Percentiles rank a stretch among this genome's conserved stretches.
Conservation (phyloP, 2,113 vertebrate genomes). For the Melanerpes aurifrons region DNA sequence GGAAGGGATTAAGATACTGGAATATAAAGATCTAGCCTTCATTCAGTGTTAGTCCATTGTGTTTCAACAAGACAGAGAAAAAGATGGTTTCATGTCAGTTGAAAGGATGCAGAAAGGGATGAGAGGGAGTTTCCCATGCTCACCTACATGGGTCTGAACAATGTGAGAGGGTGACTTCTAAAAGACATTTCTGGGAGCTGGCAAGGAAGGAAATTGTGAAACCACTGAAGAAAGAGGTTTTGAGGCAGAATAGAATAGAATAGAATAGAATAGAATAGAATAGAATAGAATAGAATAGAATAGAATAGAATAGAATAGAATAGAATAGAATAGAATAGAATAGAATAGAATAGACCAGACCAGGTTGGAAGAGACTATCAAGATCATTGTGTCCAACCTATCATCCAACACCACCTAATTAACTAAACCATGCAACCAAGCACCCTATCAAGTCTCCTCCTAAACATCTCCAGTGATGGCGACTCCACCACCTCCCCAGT, state of each 20-base stretch:
- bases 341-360: too few species aligned
- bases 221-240: background rate
- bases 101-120: background rate
- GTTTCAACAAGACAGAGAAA: background rate
- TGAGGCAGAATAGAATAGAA: background rate
- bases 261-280: too few species aligned
- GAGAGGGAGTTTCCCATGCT: background rate
- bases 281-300: too few species aligned
- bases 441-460: too few species aligned
- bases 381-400: too few species aligned
- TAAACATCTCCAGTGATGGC: too few species aligned
- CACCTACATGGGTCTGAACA: background rate
- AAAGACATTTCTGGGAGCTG: background rate
- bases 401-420: too few species aligned
- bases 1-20: background rate
- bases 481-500: too few species aligned
- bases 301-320: too few species aligned
- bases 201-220: background rate
- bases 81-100: background rate
- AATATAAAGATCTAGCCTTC: background rate
- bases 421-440: too few species aligned
- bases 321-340: too few species aligned
- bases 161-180: background rate
- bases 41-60: background rate
- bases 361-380: too few species aligned